Percentiles rank a stretch among this genome's conserved stretches.
These are phyloP conservation scores for Beaufortia kweichowensis DNA, from an alignment of 2,113 vertebrate genomes.

Conservation along the genomic window DNA sequence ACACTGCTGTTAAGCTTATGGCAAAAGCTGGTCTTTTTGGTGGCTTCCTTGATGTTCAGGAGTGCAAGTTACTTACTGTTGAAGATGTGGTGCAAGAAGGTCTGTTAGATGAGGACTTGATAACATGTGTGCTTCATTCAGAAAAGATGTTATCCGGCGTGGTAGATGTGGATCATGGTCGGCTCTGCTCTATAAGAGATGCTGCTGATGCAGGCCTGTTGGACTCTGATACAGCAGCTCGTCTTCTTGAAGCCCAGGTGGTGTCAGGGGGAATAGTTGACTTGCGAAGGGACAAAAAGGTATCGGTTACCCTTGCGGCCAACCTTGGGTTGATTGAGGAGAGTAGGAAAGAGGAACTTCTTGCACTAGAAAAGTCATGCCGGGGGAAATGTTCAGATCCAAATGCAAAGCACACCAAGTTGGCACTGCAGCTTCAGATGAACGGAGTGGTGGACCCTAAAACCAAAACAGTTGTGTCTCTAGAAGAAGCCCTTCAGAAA, in stretches of 20 bases:
- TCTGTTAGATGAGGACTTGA: conserved; percentile 84
- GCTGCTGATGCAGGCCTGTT: conserved; percentile 83
- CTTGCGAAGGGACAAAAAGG: conserved; percentile 82
- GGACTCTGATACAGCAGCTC: conserved; percentile 78
- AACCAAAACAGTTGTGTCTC: conserved; percentile 72
- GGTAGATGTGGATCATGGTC: conserved; percentile 77
- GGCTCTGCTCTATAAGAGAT: conserved; percentile 78
- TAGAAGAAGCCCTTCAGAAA: conserved; percentile 77
- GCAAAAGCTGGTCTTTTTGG: conserved; percentile 82
- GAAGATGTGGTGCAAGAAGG: conserved; percentile 84
- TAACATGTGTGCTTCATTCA: conserved; percentile 82
- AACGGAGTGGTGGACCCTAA: conserved; percentile 83
- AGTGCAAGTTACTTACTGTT: conserved; percentile 77
- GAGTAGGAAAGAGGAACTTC: conserved; percentile 72
- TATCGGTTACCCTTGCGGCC: conserved; percentile 90
- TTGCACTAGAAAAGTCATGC: conserved; percentile 85
- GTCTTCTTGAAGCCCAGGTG: conserved; percentile 88
- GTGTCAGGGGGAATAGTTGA: conserved; percentile 91
- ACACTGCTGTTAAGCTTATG: conserved; percentile 87
- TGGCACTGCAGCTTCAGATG: conserved; percentile 85
- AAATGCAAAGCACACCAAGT: conserved; percentile 71
- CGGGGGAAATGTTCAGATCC: conserved; percentile 79
- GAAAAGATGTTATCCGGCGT: conserved; percentile 87
- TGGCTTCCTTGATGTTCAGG: conserved; percentile 84
- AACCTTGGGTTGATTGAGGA: conserved; percentile 85